phyloP scores from a whole-genome alignment of 2,888 invertebrate genomes.

The Cinara cedri region DNA sequence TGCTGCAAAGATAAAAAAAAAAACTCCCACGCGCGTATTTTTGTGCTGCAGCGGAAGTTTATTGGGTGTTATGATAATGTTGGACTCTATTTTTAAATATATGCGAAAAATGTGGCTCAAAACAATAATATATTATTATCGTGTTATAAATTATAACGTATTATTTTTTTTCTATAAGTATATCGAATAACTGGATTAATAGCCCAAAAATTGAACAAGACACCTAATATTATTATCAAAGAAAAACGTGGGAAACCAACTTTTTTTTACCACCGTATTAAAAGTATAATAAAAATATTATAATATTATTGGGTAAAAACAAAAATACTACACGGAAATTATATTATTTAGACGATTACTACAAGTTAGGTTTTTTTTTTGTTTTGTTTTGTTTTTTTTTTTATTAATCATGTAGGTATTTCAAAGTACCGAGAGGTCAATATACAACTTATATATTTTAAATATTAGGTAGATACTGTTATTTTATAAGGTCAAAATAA shows the following conservation, averaged over 20 bases:
- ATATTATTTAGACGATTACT: too few species aligned
- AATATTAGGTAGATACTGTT: neutral
- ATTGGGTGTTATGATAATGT: neutral
- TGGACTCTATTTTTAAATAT: slow-evolving; percentile 29
- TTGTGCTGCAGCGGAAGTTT: neutral
- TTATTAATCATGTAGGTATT: too few species aligned
- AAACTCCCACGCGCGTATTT: neutral
- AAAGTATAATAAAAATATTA: too few species aligned
- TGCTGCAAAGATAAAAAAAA: neutral
- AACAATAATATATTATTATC: neutral
- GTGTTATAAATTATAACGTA: neutral
- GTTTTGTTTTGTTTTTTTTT: neutral
- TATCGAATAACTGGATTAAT: too few species aligned
- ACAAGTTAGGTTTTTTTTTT: neutral
- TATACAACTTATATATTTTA: too few species aligned
- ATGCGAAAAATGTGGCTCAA: neutral
- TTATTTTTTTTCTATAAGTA: neutral
- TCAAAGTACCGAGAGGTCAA: too few species aligned
- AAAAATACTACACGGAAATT: too few species aligned
- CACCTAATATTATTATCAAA: too few species aligned
- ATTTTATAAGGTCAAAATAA: slow-evolving; percentile 11
- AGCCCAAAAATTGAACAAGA: neutral
- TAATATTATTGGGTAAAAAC: too few species aligned
- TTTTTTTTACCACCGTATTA: too few species aligned
- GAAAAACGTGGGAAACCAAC: neutral